Evolutionary conservation across 2,888 invertebrate genomes (phyloP).

Genomic region (Drosophila subquinaria): DNA sequence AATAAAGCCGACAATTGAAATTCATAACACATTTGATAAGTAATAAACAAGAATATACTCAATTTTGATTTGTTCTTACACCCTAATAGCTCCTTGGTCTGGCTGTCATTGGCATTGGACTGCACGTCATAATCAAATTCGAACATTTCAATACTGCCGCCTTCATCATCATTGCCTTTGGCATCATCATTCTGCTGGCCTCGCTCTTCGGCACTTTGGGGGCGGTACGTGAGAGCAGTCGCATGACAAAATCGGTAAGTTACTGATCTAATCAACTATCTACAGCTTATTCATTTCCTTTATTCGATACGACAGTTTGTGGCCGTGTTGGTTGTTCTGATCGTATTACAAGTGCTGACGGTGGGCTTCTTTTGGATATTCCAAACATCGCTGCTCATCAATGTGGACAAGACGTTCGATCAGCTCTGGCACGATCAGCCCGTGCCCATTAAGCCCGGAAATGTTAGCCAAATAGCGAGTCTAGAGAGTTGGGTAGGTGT

Average conservation of each 20-base stretch:
- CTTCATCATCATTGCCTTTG: slow-evolving; percentile 68
- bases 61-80: slow-evolving; percentile 11
- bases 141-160: slow-evolving; percentile 77
- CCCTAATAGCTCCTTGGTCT: slow-evolving; percentile 70
- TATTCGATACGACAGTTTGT: slow-evolving; percentile 60
- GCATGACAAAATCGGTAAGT: slow-evolving; percentile 72
- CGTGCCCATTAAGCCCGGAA: slow-evolving; percentile 80
- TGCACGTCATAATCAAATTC: slow-evolving; percentile 68
- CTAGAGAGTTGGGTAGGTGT: slow-evolving; percentile 80
- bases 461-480: slow-evolving; percentile 76
- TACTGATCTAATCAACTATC: not conserved
- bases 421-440: slow-evolving; percentile 78
- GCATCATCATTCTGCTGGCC: slow-evolving; percentile 63
- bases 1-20: slow-evolving; percentile 18
- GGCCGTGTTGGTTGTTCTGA: slow-evolving; percentile 68
- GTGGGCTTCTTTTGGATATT: slow-evolving; percentile 80
- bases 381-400: slow-evolving; percentile 76
- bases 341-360: slow-evolving; percentile 70
- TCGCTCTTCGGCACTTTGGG: slow-evolving; percentile 73
- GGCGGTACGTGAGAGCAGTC: slow-evolving; percentile 78
- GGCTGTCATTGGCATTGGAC: slow-evolving; percentile 66
- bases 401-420: slow-evolving; percentile 79
- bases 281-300: not conserved
- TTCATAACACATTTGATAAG: slow-evolving; percentile 3
- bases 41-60: not conserved